Percentiles rank a stretch among this genome's conserved stretches.
phyloP scores from a whole-genome alignment of 2,113 vertebrate species.

The Lamprologus ornatipinnis region DNA sequence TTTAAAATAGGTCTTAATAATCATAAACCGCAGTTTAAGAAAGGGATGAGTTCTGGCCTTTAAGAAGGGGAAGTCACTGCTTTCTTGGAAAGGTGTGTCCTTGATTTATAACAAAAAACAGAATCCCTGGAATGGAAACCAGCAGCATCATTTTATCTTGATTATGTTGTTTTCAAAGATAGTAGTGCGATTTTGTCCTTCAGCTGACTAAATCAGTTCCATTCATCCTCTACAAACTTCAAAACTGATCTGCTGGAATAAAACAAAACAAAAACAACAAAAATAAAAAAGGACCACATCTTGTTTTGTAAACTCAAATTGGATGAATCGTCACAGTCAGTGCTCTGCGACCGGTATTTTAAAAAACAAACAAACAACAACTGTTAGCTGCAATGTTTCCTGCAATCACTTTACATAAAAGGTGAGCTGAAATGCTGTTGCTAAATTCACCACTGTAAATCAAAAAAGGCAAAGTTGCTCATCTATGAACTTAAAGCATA shows the following conservation, averaged over 20 bases:
- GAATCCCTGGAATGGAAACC: not conserved
- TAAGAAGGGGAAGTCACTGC: not conserved
- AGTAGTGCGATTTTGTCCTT: not conserved
- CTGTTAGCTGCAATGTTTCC: not conserved
- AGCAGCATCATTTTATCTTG: not conserved
- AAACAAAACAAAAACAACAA: not conserved
- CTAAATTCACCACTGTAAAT: not conserved
- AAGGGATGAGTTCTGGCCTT: not conserved
- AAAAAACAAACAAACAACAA: not conserved
- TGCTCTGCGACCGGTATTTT: not conserved
- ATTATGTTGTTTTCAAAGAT: not conserved
- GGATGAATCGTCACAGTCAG: not conserved
- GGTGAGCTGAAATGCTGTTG: not conserved
- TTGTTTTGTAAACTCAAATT: not conserved
- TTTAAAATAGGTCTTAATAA: not conserved
- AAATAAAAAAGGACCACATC: not conserved
- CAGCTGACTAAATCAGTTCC: not conserved
- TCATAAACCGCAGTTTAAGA: rapidly evolving
- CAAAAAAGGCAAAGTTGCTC: not conserved
- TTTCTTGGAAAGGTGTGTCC: not conserved
- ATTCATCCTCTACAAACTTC: not conserved
- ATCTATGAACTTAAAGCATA: not conserved
- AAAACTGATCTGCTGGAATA: not conserved
- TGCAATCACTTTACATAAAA: not conserved
- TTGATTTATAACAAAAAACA: not conserved